A percentile compares a stretch with the other conserved stretches of the same genome.
Evolutionary conservation across 2,888 invertebrate genomes (phyloP).

Genomic region (Cantharis flavilabris): DNA sequence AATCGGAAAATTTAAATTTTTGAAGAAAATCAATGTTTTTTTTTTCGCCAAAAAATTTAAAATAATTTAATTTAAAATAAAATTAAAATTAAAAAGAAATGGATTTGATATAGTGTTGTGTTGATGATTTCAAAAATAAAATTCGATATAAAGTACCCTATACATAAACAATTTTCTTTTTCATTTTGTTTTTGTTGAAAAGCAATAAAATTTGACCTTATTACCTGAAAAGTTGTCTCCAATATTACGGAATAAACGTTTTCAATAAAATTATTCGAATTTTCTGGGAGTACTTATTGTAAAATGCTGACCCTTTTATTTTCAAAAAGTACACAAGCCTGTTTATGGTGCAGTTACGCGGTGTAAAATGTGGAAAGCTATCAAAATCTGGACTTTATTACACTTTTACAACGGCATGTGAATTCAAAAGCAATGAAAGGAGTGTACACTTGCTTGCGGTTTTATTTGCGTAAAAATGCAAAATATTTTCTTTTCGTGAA

Average conservation of each 20-base stretch:
- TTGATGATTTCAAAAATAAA: neutral
- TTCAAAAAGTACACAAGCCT: neutral
- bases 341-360: conserved; percentile 13
- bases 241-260: neutral
- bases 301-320: conserved; percentile 17
- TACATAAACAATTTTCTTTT: neutral
- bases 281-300: neutral
- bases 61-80: too few species aligned
- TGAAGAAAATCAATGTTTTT: too few species aligned
- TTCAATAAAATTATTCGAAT: neutral
- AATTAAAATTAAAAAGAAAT: too few species aligned
- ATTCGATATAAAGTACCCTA: neutral
- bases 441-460: neutral
- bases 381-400: conserved; percentile 29
- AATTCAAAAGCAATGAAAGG: conserved; percentile 19
- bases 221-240: neutral
- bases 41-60: too few species aligned
- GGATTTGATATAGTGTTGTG: too few species aligned
- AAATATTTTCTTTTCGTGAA: neutral
- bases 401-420: conserved; percentile 24
- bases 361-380: conserved; percentile 23
- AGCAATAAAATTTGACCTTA: neutral
- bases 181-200: neutral
- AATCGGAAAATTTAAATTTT: too few species aligned
- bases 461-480: neutral